phyloP scores from a whole-genome alignment of 2,797 vertebrate species.

The Atherinosoma microstoma region DNA sequence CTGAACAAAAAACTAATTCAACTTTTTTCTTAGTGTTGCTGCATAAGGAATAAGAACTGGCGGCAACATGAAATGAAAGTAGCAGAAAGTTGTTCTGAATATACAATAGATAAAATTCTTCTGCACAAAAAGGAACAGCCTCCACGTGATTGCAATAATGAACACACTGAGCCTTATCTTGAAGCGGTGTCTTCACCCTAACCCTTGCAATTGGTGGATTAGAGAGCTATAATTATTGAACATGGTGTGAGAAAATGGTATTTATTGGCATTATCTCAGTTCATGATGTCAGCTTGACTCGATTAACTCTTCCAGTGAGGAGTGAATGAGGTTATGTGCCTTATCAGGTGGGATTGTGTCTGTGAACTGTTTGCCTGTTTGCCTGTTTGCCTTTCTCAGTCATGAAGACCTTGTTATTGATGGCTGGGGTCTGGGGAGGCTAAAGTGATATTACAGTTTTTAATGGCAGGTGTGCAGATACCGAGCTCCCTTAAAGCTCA shows the following conservation, averaged over 20 bases:
- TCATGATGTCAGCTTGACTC: constrained; percentile 77
- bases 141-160: constrained; percentile 50
- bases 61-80: constrained; percentile 44
- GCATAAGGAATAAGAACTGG: constrained; percentile 31
- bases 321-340: constrained; percentile 75
- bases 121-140: constrained; percentile 31
- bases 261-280: constrained; percentile 81
- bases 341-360: constrained; percentile 79
- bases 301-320: constrained; percentile 77
- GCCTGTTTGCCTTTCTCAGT: constrained; percentile 78
- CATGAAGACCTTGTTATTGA: constrained; percentile 75
- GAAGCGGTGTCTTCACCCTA: constrained; percentile 56
- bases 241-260: constrained; percentile 71
- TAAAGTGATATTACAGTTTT: constrained; percentile 79
- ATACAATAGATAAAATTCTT: constrained; percentile 35
- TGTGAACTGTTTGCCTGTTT: constrained; percentile 74
- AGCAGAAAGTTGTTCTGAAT: constrained; percentile 29
- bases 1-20: constrained; percentile 65
- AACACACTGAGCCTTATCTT: constrained; percentile 57
- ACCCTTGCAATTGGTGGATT: constrained; percentile 65
- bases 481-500: constrained; percentile 43
- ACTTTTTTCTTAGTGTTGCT: constrained; percentile 48
- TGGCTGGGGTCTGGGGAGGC: constrained; percentile 66
- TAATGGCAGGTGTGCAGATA: constrained; percentile 73
- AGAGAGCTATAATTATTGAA: constrained; percentile 74